These are phyloP conservation scores for Orthonyx spaldingii DNA, from an alignment of 2,113 vertebrate species.

Conservation along the genomic window DNA sequence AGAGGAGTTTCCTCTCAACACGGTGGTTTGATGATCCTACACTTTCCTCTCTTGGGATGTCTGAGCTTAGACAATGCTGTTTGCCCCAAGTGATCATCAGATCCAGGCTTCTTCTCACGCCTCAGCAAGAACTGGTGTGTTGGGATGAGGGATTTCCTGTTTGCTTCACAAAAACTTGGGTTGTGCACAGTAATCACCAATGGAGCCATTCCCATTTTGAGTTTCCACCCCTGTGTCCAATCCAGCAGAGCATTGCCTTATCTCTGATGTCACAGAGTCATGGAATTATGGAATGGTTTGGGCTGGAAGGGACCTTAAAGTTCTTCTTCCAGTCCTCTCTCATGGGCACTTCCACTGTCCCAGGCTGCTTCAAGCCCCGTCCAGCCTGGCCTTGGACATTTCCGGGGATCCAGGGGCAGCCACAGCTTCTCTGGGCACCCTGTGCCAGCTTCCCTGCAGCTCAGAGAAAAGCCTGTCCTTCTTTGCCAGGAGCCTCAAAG, in stretches of 20 bases:
- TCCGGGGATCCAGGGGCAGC: background rate
- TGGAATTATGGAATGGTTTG: background rate
- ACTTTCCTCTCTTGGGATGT: background rate
- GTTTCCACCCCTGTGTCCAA: background rate
- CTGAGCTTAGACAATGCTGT: background rate
- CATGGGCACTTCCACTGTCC: background rate
- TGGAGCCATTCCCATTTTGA: background rate
- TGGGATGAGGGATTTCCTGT: background rate
- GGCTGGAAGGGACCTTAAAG: background rate
- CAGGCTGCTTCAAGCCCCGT: rapidly evolving
- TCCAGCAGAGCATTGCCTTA: background rate
- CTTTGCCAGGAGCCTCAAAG: background rate
- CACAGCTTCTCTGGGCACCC: background rate
- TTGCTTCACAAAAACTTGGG: background rate
- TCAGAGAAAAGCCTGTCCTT: background rate
- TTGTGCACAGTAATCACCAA: background rate
- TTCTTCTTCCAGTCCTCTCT: rapidly evolving
- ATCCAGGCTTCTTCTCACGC: background rate
- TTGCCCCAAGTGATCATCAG: background rate
- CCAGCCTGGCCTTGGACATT: background rate
- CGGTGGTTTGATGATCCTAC: rapidly evolving
- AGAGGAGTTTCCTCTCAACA: background rate
- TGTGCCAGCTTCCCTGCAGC: background rate
- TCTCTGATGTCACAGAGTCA: background rate
- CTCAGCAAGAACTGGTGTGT: background rate